Evolutionary conservation across 2,888 invertebrate genomes (phyloP), one percentile per base, ranked within the genome.

Genomic region (Caenorhabditis japonica): DNA sequence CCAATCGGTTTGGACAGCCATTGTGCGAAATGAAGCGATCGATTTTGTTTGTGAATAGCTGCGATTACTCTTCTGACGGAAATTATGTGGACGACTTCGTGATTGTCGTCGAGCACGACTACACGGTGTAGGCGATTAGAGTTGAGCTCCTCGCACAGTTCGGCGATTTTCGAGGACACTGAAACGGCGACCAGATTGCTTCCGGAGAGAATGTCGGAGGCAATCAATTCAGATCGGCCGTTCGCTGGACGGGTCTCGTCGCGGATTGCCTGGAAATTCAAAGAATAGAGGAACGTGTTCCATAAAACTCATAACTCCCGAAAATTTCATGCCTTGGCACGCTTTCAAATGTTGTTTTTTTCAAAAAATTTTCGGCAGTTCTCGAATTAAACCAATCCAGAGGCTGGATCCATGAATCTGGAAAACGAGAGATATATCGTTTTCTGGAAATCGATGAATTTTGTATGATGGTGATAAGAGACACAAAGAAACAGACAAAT

Each of bases 1-100:
- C 52, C 61, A 46, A 82, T 77, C 13, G 76, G 61, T 43, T 62
- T 64, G 2, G 66, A 62, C 15, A 82, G 71, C 82, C 82, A 82
- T 56, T 77, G 77, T n/a, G 80, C 82, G 21, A 80, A 82, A 47
- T 77, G 80, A 8, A 82, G 75, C 70, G 77, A 61, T 75, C 77
- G 59, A 69, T 69, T 61, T 64, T 81, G 82, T 38, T 74, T 80
- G 25, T 82, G 82, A 38, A 82, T 75, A 7, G 77, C 79, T 17
- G 76, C 70, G 8, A 82, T 55, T 5, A 80, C 75, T 36, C 82
- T 69, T 30, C 79, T 68, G 19, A 80, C 64, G 0, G 76, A 75
- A 23, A 82, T 66, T 34, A 82, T 66, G 51, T 68, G 69, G 43
- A 77, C 62, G 10, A 79, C 74, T 43, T 80, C 75, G 10, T 64